A percentile compares a stretch with the other conserved stretches of the same genome.
Evolutionary conservation across 2,888 invertebrate genomes (phyloP).

Genomic region (Pollenia angustigena): DNA sequence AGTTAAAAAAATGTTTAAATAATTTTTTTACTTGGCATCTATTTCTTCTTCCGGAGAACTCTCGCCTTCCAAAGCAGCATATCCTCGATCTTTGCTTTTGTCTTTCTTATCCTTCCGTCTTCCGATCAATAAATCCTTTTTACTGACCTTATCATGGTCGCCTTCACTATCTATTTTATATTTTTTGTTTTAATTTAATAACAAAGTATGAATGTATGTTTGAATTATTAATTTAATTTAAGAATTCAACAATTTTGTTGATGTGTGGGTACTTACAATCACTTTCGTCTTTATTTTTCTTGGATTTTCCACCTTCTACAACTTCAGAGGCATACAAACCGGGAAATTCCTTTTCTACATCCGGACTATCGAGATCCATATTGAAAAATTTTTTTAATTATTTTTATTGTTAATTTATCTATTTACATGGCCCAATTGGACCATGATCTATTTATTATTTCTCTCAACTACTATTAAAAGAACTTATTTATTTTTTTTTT

Average conservation of each 20-base stretch:
- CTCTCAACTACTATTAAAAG: no score
- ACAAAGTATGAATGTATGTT: slow-evolving; percentile 7
- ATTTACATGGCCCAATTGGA: no score
- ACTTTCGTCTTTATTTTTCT: slow-evolving; percentile 89
- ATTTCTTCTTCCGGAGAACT: slow-evolving; percentile 95
- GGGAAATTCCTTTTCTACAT: slow-evolving; percentile 95
- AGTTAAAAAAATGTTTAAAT: not conserved
- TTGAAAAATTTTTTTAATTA: slow-evolving; percentile 25
- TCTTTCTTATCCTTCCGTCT: slow-evolving; percentile 93
- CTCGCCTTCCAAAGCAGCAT: slow-evolving; percentile 94
- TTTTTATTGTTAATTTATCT: slow-evolving; percentile 11
- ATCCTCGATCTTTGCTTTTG: slow-evolving; percentile 92
- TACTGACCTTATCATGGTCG: slow-evolving; percentile 90
- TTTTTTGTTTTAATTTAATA: slow-evolving; percentile 2
- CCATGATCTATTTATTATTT: no score
- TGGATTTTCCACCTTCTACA: slow-evolving; percentile 78
- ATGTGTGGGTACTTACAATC: slow-evolving; percentile 87
- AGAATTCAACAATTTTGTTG: not conserved
- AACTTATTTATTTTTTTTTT: no score
- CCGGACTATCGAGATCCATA: slow-evolving; percentile 88
- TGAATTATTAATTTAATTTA: not conserved
- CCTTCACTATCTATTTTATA: slow-evolving; percentile 90
- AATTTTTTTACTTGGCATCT: slow-evolving; percentile 88
- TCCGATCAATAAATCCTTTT: slow-evolving; percentile 91
- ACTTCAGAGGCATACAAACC: slow-evolving; percentile 94